These are phyloP conservation scores for Xerus rutilus DNA, from an alignment of 2,797 vertebrate genomes.

Conservation along the genomic window DNA sequence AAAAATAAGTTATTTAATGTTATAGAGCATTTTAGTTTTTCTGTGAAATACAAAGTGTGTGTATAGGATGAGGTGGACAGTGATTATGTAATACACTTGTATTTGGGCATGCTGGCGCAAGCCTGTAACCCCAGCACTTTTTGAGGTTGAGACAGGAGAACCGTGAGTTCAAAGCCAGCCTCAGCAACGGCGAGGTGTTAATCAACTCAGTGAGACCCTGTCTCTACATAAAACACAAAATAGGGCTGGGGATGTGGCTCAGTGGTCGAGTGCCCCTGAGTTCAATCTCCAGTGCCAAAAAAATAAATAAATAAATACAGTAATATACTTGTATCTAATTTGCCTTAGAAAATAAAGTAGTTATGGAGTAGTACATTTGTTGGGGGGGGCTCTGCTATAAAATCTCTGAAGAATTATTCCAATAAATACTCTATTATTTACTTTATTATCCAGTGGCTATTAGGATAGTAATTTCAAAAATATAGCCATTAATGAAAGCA, in stretches of 20 bases:
- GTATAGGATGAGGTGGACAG: neutral
- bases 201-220: too few species aligned
- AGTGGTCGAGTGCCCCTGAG: too few species aligned
- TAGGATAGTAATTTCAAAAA: neutral
- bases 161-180: too few species aligned
- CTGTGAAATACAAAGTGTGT: neutral
- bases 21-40: neutral
- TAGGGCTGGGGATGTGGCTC: too few species aligned
- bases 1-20: constrained; percentile 45
- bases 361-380: neutral
- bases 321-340: neutral
- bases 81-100: neutral
- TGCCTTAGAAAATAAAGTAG: constrained; percentile 19
- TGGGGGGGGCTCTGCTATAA: neutral
- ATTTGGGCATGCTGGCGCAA: neutral
- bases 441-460: neutral
- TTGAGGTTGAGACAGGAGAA: too few species aligned
- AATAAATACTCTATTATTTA: neutral
- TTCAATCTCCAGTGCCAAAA: too few species aligned
- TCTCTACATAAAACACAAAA: too few species aligned
- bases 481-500: constrained; percentile 8
- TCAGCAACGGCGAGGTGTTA: too few species aligned
- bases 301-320: too few species aligned
- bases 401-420: neutral
- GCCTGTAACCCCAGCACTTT: too few species aligned